A percentile compares a stretch with the other conserved stretches of the same genome.
phyloP scores from a whole-genome alignment of 64 coral and sea anemone genomes.

The Montipora efflorescens region DNA sequence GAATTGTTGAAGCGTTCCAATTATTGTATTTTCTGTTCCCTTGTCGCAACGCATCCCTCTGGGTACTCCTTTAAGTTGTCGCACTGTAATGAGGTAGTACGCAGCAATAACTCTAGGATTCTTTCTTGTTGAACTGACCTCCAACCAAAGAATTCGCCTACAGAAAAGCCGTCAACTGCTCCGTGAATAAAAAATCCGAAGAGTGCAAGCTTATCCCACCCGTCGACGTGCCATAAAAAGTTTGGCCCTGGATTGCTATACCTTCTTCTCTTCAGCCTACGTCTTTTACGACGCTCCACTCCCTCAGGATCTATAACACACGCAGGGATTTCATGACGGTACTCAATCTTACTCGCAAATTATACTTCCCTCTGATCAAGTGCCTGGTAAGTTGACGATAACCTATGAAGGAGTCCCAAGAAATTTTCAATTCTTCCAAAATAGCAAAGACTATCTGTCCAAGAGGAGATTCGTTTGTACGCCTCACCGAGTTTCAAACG shows the following conservation, averaged over 20 bases:
- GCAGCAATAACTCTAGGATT: slow-evolving; percentile 4
- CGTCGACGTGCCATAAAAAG: slow-evolving; percentile 62
- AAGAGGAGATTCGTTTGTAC: too few relatives aligned
- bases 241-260: slow-evolving; percentile 63
- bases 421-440: too few relatives aligned
- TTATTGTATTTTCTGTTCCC: slow-evolving; percentile 48
- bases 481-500: too few relatives aligned
- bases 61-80: not conserved
- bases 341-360: slow-evolving; percentile 18
- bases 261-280: slow-evolving; percentile 46
- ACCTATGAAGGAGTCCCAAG: too few relatives aligned
- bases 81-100: not conserved
- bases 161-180: slow-evolving; percentile 38
- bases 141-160: slow-evolving; percentile 53
- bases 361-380: not conserved
- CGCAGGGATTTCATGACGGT: slow-evolving; percentile 40
- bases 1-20: slow-evolving; percentile 10
- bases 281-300: slow-evolving; percentile 20
- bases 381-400: too few relatives aligned
- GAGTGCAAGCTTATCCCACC: slow-evolving; percentile 51
- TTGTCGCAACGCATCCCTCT: slow-evolving; percentile 29
- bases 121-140: slow-evolving; percentile 30
- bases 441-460: too few relatives aligned
- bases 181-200: slow-evolving; percentile 57
- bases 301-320: slow-evolving; percentile 66